Evolutionary conservation across 2,888 invertebrate species (phyloP), one percentile per base, ranked within the genome.

Genomic region (Sphecodes monilicornis): DNA sequence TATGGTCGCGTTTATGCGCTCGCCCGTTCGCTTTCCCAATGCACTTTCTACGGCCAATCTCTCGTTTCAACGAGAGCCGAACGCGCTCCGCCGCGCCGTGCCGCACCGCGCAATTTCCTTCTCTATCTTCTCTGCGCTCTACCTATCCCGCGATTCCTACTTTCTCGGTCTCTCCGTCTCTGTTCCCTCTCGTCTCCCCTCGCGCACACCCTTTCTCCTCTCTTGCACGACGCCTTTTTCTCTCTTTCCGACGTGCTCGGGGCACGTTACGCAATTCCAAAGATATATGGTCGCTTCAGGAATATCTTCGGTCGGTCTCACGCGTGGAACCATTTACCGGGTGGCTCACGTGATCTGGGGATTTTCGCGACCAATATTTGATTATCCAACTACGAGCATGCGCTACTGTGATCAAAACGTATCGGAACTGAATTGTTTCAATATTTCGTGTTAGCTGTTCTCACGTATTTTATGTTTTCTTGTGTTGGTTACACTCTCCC

Each of bases 1-100:
- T 93, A 94, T 93, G 88, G 90, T 87, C 91, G 90, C 91, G 90
- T 92, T 93, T 92, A 93, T 92, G 90, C 91, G 89, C 91, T 83
- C 86, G 84, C 80, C 64, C 82, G 88, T 83, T 91, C 92, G 93
- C 94, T 94, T 94, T 94, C 94, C 91, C 93, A 92, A 92, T 92
- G 93, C 92, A 93, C 94, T 94, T 94, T 94, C 94, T 94, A 93
- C 92, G 89, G 85, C 78, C 91, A 91, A 92, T 92, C 91, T 91
- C 86, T 82, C 82, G 79, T 64, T 69, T 80, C 84, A 78, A 75
- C 77, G 73, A 86, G 84, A 82, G 78, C 66, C 71, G 68, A 76
- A 84, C 80, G 54, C 76, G n/a, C 54, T 54, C 54, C n/a, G 54
- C 43, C 43, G 43, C 41, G 13, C 41, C 13, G 41, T 10, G 1